These are phyloP conservation scores for Oedothorax gibbosus DNA, from an alignment of 1,140 invertebrate genomes.

Conservation along the genomic window DNA sequence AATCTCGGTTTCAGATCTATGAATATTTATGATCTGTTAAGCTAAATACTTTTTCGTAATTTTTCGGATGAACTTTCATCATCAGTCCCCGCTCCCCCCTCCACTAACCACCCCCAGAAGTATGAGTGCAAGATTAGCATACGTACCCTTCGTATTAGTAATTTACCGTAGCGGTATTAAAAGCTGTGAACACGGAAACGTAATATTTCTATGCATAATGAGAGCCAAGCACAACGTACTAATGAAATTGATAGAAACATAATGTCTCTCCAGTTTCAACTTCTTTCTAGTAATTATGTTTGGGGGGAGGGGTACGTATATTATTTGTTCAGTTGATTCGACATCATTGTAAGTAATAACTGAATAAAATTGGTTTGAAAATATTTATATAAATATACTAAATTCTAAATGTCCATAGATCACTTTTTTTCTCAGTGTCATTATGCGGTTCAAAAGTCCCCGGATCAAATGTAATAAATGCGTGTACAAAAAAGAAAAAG, in stretches of 20 bases:
- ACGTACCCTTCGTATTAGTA: slow-evolving; percentile 41
- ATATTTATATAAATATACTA: too few species aligned
- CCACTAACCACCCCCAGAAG: background rate
- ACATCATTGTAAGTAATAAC: too few species aligned
- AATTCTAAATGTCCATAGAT: too few species aligned
- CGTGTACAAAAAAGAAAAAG: too few species aligned
- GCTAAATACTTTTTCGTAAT: slow-evolving; percentile 60
- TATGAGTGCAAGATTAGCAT: slow-evolving; percentile 54
- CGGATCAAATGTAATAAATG: too few species aligned
- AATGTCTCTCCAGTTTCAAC: slow-evolving; percentile 35
- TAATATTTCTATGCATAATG: slow-evolving; percentile 59
- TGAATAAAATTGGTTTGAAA: too few species aligned
- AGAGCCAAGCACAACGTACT: background rate
- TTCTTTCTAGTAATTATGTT: slow-evolving; percentile 42
- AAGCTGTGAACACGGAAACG: slow-evolving; percentile 60
- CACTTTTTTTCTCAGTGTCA: too few species aligned
- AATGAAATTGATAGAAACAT: slow-evolving; percentile 61
- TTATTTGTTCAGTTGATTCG: slow-evolving; percentile 1
- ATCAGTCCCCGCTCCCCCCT: background rate
- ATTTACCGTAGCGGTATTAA: slow-evolving; percentile 60
- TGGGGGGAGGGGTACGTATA: slow-evolving; percentile 35
- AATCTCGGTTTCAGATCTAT: slow-evolving; percentile 59
- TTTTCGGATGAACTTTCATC: slow-evolving; percentile 57
- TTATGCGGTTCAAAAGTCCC: too few species aligned
- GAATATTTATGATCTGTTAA: slow-evolving; percentile 59